These are phyloP conservation scores for Geopemphigus sp. DNA, from an alignment of 1,140 invertebrate genomes.

Conservation along the genomic window DNA sequence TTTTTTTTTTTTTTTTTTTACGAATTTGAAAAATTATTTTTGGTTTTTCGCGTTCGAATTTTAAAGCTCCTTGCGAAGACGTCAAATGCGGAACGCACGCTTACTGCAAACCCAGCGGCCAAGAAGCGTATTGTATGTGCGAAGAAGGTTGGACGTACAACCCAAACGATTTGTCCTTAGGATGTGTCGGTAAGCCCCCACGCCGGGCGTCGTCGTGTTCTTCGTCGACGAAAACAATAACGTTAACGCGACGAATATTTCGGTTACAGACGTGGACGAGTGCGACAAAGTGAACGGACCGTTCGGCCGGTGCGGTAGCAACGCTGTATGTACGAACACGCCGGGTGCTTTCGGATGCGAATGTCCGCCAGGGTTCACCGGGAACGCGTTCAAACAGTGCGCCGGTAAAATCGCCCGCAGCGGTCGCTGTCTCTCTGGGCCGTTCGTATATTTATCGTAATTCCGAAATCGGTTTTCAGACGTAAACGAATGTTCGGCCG, in stretches of 20 bases:
- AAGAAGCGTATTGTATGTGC: conserved; percentile 88
- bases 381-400: conserved; percentile 75
- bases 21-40: no score
- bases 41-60: no score
- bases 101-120: conserved; percentile 82
- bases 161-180: conserved; percentile 80
- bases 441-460: no score
- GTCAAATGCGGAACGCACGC: conserved; percentile 85
- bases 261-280: conserved; percentile 81
- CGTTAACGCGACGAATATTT: conserved; percentile 30
- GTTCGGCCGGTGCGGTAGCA: conserved; percentile 76
- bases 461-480: conserved; percentile 58
- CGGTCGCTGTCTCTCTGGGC: no score
- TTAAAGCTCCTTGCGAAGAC: conserved; percentile 80
- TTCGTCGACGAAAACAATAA: background rate
- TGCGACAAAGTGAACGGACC: conserved; percentile 76
- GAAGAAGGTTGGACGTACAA: conserved; percentile 91
- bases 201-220: no score
- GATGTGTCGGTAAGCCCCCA: conserved; percentile 68
- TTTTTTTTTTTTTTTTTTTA: conserved; percentile 13
- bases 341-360: conserved; percentile 75
- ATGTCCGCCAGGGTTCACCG: conserved; percentile 75
- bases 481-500: conserved; percentile 76
- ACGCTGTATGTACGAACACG: conserved; percentile 80
- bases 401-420: no score